Conservation (phyloP, 2,888 invertebrate species). For the Drosophila merina region DNA sequence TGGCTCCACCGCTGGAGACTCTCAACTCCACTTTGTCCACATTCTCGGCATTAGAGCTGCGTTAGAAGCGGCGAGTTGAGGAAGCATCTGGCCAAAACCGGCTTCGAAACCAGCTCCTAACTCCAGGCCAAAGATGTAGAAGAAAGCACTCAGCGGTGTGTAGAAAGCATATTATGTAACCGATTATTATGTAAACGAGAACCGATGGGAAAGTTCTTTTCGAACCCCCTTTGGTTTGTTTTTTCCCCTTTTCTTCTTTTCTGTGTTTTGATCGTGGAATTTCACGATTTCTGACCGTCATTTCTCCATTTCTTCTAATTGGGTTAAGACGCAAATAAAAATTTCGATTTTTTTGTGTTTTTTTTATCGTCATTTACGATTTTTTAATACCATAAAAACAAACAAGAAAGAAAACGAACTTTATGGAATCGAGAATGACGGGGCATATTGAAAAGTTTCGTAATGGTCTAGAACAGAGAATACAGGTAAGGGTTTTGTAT, state of each 20-base stretch:
- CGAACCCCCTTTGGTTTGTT: constrained; percentile 10
- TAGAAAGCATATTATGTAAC: constrained; percentile 76
- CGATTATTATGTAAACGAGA: constrained; percentile 64
- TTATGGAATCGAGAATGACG: constrained; percentile 10
- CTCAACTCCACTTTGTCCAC: constrained; percentile 15
- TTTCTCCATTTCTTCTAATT: constrained; percentile 31
- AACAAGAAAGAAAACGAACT: constrained; percentile 31
- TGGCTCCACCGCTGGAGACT: constrained; percentile 40
- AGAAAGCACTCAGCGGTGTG: constrained; percentile 73
- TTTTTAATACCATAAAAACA: constrained; percentile 35
- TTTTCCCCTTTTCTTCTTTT: constrained; percentile 11
- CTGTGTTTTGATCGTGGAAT: constrained; percentile 62
- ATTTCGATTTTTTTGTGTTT: constrained; percentile 42
- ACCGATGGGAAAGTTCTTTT: constrained; percentile 67
- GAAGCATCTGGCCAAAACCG: constrained; percentile 43
- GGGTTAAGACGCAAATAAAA: constrained; percentile 67
- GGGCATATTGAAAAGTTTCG: constrained; percentile 3
- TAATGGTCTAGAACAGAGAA: neutral
- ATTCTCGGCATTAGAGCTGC: constrained; percentile 69
- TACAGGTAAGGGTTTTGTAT: neutral
- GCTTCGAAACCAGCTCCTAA: constrained; percentile 50
- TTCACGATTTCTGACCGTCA: constrained; percentile 64
- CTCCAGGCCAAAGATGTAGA: constrained; percentile 53
- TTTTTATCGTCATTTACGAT: constrained; percentile 24
- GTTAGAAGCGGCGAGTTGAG: constrained; percentile 54